Base-by-base conservation (phyloP, 2,797 vertebrate species). In the Pelobates cultripes region DNA sequence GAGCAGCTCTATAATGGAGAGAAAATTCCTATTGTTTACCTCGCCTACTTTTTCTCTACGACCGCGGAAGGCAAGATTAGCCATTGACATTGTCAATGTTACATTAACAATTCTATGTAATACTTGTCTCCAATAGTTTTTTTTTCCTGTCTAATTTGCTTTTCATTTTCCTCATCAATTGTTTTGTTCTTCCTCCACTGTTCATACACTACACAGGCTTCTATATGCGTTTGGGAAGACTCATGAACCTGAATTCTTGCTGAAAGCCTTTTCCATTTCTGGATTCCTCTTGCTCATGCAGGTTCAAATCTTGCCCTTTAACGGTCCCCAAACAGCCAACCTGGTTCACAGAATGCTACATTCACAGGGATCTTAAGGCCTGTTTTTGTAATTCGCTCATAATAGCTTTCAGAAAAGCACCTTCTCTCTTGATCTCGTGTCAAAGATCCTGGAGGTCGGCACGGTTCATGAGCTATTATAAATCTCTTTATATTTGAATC, bases 81-180 rank as follows among this genome's bases (percentile, higher is more conserved):
- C n/a, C 43, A 70, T 70, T 6, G 43, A 41, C 44, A 71, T 28
- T 51, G 70, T 47, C 43, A 71, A 28, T 1, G 43, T 71, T 12
- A 71, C 70, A 71, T 61, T 74, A 60, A 74, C 57, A 42, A 73
- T 40, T 41, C 53, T 17, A 74, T 61, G 4, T n/a, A 74, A 43
- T 4, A 74, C 72, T n/a, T 74, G 53, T n/a, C 72, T 74, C 72
- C 72, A 74, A 43, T n/a, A 61, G 53, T 74, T 74, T 61, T 60
- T 61, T 60, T 61, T 74, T 60, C 55, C 15, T 44, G 13, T 60
- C 14, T 53, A 12, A 73, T 55, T 43, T 74, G 12, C 10, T 43
- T 43, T 74, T 60, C 72, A 61, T 43, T 60, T 74, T 74, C 55
- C 43, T 74, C 72, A 74, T 43, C 6, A 13, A 74, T 15, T 28